A percentile compares a stretch with the other conserved stretches of the same genome.
phyloP scores from a whole-genome alignment of 2,888 invertebrate genomes.

The Ctena decussata region DNA sequence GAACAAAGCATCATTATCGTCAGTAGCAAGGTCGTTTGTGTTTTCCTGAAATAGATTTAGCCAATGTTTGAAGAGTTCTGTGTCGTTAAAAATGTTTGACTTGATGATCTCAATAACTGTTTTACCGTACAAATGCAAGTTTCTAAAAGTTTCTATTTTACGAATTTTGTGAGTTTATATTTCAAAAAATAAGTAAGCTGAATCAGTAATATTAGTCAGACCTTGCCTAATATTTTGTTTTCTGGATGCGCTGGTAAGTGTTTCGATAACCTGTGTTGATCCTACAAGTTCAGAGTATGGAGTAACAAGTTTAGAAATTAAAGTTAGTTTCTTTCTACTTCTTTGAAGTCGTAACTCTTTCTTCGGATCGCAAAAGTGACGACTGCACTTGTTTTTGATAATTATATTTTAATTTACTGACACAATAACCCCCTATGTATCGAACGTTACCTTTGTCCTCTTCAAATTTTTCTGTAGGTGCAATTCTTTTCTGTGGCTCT shows the following conservation, averaged over 20 bases:
- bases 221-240: slow-evolving; percentile 20
- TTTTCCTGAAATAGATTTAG: not conserved
- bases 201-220: slow-evolving; percentile 2
- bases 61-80: not conserved
- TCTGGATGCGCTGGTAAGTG: not conserved
- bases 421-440: slow-evolving; percentile 19
- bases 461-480: slow-evolving; percentile 14
- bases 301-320: not conserved
- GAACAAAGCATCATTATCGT: not conserved
- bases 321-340: not conserved
- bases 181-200: slow-evolving; percentile 8
- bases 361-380: not conserved
- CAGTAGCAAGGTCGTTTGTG: not conserved
- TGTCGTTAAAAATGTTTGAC: not conserved
- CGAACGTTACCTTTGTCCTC: not conserved
- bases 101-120: slow-evolving; percentile 1
- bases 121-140: not conserved
- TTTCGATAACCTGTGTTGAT: not conserved
- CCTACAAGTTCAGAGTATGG: not conserved
- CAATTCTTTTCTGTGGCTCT: not conserved
- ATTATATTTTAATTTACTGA: slow-evolving; percentile 9
- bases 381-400: slow-evolving; percentile 2
- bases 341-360: not conserved
- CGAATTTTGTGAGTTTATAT: not conserved
- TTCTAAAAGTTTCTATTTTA: slow-evolving; percentile 9